Percentiles rank a stretch among this genome's conserved stretches.
Conservation (phyloP, 2,113 vertebrate species). For the Coptodon rendalli region DNA sequence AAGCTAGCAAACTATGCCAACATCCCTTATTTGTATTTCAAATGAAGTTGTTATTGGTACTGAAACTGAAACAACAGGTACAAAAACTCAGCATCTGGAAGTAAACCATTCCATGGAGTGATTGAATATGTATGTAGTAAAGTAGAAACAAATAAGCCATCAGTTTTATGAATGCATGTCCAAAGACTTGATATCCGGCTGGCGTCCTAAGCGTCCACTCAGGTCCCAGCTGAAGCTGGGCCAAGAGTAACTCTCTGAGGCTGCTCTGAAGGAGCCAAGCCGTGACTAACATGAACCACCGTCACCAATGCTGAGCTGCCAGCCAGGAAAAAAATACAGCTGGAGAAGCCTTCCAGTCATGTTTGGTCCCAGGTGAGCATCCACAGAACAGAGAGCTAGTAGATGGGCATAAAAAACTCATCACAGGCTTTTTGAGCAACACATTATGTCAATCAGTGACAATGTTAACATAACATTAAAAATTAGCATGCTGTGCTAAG, state of each 20-base stretch:
- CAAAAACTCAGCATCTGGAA: not conserved
- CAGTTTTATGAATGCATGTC: slow-evolving; percentile 28
- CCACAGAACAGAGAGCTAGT: not conserved
- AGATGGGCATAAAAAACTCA: not conserved
- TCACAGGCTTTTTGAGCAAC: not conserved
- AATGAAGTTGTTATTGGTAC: not conserved
- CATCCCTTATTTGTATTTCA: not conserved
- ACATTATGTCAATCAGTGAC: not conserved
- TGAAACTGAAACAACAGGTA: not conserved
- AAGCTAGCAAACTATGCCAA: not conserved
- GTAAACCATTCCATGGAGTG: not conserved
- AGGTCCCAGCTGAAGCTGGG: slow-evolving; percentile 2
- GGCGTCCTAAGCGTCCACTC: not conserved
- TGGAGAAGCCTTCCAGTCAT: slow-evolving; percentile 14
- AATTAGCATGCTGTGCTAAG: not conserved
- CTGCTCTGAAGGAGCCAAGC: slow-evolving; percentile 29
- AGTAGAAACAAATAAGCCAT: not conserved
- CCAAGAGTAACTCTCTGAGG: slow-evolving; percentile 40
- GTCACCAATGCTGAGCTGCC: slow-evolving; percentile 27
- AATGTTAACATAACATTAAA: not conserved
- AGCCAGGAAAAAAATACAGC: slow-evolving; percentile 49
- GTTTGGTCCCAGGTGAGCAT: slow-evolving; percentile 26
- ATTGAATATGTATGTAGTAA: not conserved
- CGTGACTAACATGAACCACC: slow-evolving; percentile 59
- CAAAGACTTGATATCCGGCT: slow-evolving; percentile 41